Evolutionary conservation across 2,797 vertebrate genomes (phyloP).

Genomic region (Mycteria americana): DNA sequence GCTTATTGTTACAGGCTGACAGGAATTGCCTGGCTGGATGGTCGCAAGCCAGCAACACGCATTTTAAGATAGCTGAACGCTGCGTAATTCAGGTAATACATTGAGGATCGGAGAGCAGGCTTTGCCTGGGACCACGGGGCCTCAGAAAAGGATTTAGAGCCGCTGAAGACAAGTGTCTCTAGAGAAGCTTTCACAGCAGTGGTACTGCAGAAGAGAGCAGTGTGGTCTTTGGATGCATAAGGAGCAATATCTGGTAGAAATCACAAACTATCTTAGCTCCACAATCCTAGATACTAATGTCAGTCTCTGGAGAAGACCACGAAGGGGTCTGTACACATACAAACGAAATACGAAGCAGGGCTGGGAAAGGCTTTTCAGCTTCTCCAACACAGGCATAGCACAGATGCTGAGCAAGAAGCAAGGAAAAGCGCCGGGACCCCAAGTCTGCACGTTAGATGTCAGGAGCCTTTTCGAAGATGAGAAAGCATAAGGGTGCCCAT

Average conservation of each 20-base stretch:
- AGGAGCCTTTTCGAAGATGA: not conserved
- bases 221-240: not conserved
- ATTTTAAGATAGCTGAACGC: not conserved
- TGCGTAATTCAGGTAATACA: not conserved
- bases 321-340: not conserved
- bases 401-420: not conserved
- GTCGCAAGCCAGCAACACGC: not conserved
- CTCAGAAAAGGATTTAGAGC: not conserved
- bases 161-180: not conserved
- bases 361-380: not conserved
- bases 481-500: not conserved
- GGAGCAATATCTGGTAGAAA: not conserved
- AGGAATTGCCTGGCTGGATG: not conserved
- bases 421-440: not conserved
- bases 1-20: not conserved
- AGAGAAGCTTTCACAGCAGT: not conserved
- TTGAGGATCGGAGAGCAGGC: accelerated
- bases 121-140: not conserved
- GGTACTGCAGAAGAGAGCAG: not conserved
- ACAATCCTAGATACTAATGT: not conserved
- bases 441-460: accelerated
- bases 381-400: not conserved
- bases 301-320: not conserved
- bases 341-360: not conserved
- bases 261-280: not conserved